phyloP scores from a whole-genome alignment of 2,113 vertebrate species.

The Salvelinus alpinus region DNA sequence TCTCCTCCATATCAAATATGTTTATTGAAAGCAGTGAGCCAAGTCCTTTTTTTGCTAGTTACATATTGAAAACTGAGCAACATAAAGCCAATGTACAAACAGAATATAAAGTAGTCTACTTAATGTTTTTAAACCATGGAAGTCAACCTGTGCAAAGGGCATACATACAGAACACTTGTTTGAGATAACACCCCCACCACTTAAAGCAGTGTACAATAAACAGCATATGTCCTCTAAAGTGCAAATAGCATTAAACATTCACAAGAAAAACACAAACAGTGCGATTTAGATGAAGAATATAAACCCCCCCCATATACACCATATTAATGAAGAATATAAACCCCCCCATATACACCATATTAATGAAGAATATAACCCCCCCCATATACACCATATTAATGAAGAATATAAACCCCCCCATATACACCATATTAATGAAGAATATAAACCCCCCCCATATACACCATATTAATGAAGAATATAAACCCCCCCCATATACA shows the following conservation, averaged over 20 bases:
- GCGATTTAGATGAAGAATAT: background rate
- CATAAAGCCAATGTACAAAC: background rate
- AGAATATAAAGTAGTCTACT: background rate
- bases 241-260: constrained; percentile 3
- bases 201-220: background rate
- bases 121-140: background rate
- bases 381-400: no score
- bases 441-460: no score
- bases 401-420: no score
- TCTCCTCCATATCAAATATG: background rate
- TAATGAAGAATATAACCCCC: background rate
- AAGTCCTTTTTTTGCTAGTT: background rate
- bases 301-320: no score
- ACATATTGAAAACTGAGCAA: background rate
- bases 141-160: background rate
- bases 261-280: background rate
- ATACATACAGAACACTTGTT: background rate
- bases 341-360: no score
- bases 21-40: background rate
- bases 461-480: no score
- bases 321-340: no score
- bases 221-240: background rate
- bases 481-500: no score
- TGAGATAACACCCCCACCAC: constrained; percentile 1
- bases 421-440: no score